phyloP scores from a whole-genome alignment of 2,888 invertebrate genomes.

The Agrochola macilenta region DNA sequence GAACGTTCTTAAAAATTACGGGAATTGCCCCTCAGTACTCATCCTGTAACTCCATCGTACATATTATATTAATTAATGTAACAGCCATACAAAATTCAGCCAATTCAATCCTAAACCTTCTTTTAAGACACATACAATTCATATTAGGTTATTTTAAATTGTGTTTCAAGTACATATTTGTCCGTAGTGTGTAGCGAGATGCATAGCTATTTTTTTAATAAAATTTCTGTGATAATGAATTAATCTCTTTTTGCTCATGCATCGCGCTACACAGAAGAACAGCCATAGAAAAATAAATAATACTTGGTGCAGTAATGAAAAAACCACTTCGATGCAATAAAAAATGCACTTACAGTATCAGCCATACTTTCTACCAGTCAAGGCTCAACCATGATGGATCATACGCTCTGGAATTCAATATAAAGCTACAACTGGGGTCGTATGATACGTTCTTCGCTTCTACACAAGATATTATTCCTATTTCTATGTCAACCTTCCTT shows the following conservation, averaged over 20 bases:
- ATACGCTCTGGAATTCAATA: not conserved
- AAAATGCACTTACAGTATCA: not conserved
- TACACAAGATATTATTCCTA: not conserved
- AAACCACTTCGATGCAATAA: not conserved
- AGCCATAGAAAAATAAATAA: not conserved
- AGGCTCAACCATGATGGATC: not conserved
- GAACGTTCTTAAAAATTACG: no score
- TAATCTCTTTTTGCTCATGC: not conserved
- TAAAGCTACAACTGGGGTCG: not conserved
- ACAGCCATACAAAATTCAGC: constrained; percentile 47
- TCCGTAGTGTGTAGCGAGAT: constrained; percentile 13
- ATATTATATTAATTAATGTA: constrained; percentile 8
- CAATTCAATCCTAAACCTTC: constrained; percentile 22
- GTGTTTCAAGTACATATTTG: constrained; percentile 1
- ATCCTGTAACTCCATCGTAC: not conserved
- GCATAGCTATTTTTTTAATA: not conserved
- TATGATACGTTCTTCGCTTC: not conserved
- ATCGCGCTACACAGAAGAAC: not conserved
- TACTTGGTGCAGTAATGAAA: not conserved
- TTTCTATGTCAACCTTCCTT: not conserved
- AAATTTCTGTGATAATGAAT: not conserved
- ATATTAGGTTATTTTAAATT: not conserved
- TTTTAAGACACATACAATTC: constrained; percentile 46
- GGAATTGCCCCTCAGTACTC: no score
- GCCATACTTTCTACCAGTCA: not conserved